Percentiles rank a stretch among this genome's conserved stretches.
These are phyloP conservation scores for Hyla sarda DNA, from an alignment of 2,113 vertebrate species.

Conservation along the genomic window DNA sequence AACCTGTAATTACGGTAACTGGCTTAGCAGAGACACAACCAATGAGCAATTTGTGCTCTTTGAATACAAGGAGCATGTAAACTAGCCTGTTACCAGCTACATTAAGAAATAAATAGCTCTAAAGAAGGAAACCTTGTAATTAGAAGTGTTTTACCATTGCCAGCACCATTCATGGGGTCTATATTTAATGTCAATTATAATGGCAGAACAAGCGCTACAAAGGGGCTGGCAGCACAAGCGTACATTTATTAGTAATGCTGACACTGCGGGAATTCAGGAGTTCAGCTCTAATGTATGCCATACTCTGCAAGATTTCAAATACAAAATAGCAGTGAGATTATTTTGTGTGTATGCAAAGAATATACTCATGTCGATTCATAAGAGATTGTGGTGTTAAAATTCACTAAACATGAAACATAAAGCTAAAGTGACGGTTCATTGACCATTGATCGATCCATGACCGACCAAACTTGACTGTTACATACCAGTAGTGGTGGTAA, in stretches of 20 bases:
- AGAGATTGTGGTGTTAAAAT: background rate
- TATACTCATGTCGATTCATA: background rate
- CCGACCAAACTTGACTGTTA: background rate
- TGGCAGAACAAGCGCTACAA: background rate
- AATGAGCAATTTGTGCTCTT: background rate
- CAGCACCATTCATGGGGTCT: background rate
- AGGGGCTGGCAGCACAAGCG: background rate
- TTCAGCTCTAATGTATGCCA: background rate
- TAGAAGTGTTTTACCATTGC: background rate
- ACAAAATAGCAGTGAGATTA: background rate
- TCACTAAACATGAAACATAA: background rate
- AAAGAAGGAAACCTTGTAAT: background rate
- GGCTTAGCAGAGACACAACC: background rate
- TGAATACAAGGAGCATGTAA: background rate
- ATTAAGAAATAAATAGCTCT: slow-evolving; percentile 21
- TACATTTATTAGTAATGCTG: background rate
- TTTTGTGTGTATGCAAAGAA: background rate
- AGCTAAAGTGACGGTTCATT: background rate
- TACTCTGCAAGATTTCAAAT: slow-evolving; percentile 18
- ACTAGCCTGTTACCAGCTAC: background rate
- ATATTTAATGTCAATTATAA: slow-evolving; percentile 31
- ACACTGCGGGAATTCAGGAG: background rate
- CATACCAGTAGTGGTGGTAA: too few relatives aligned
- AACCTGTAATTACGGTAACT: background rate
- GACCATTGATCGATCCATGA: background rate